These are phyloP conservation scores for Gadopsis marmoratus DNA, from an alignment of 2,797 vertebrate genomes.

Conservation along the genomic window DNA sequence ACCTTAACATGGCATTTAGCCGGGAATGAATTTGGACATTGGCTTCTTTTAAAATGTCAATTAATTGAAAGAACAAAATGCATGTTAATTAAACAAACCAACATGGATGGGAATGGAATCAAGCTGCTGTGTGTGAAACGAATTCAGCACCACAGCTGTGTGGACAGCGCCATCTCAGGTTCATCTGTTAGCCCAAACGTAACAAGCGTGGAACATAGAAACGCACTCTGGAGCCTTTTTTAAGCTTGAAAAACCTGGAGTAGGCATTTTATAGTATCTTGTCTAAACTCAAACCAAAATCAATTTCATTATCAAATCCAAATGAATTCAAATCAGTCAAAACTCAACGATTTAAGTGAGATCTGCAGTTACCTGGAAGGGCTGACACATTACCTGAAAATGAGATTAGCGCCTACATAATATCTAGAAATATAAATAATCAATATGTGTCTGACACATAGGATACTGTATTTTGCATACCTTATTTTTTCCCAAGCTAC, in stretches of 20 bases:
- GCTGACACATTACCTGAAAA: too few species aligned
- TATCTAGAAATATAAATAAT: too few species aligned
- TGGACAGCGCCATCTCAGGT: conserved; percentile 30
- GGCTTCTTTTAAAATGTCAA: neutral
- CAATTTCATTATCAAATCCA: neutral
- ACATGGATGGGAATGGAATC: neutral
- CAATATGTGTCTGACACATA: too few species aligned
- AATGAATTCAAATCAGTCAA: neutral
- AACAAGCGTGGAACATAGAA: neutral
- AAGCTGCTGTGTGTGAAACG: neutral
- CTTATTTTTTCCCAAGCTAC: too few species aligned
- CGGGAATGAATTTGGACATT: neutral
- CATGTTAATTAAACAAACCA: neutral
- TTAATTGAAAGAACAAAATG: neutral
- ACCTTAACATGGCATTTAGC: neutral
- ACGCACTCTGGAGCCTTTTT: too few species aligned
- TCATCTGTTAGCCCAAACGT: neutral
- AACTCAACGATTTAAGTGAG: neutral
- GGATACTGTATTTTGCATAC: too few species aligned
- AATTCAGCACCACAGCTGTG: conserved; percentile 23
- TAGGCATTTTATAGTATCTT: neutral
- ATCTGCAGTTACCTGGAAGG: neutral
- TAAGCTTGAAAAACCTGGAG: neutral
- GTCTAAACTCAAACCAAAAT: neutral
- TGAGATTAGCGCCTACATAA: too few species aligned